These are phyloP conservation scores for Neomonachus schauinslandi DNA, from an alignment of 2,113 vertebrate species.

Conservation along the genomic window DNA sequence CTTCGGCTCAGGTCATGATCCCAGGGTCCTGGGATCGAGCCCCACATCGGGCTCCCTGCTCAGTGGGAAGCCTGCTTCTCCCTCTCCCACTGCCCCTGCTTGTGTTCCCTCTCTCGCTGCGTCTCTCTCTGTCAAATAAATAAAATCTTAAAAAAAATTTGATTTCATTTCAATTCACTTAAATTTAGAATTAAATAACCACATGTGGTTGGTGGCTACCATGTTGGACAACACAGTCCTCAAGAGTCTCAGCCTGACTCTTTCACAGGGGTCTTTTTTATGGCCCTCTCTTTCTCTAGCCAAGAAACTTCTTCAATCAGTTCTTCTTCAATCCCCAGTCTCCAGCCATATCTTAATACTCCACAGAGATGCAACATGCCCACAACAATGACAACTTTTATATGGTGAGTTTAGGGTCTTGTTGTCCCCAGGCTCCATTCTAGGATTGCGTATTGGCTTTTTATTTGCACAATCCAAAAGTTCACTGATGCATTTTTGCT, in stretches of 20 bases:
- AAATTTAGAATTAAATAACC: neutral
- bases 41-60: no score
- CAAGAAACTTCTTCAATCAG: neutral
- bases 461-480: neutral
- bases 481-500: neutral
- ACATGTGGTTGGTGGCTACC: neutral
- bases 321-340: neutral
- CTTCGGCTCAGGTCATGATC: no score
- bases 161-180: neutral
- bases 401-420: neutral
- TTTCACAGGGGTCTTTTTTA: neutral
- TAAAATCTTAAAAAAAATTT: neutral
- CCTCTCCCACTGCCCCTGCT: no score
- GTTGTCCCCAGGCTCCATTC: neutral
- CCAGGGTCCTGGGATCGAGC: no score
- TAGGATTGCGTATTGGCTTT: neutral
- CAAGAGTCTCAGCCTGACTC: neutral
- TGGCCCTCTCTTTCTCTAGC: neutral
- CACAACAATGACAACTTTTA: neutral
- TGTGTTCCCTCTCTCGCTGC: no score
- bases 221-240: neutral
- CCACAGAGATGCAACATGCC: neutral
- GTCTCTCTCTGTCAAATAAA: no score
- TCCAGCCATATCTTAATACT: neutral
- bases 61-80: no score